phyloP scores from a whole-genome alignment of 2,797 vertebrate species.

The Rhadinocentrus ornatus region DNA sequence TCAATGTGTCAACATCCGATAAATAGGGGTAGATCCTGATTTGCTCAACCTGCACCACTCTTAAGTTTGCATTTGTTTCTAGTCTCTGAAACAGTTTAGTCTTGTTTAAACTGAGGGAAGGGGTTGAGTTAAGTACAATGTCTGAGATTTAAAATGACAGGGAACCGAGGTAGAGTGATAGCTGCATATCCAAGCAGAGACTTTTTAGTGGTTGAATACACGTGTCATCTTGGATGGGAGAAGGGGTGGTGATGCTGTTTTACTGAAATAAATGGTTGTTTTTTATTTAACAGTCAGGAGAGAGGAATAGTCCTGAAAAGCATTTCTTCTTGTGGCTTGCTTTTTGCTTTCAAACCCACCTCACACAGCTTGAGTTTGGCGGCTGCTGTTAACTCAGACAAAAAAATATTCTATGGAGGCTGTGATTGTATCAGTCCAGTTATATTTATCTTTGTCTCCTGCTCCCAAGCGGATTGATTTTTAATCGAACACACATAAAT shows the following conservation, averaged over 20 bases:
- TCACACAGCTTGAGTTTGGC: background rate
- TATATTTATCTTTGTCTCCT: background rate
- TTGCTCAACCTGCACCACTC: background rate
- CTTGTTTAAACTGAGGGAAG: slow-evolving; percentile 1
- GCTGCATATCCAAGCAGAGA: background rate
- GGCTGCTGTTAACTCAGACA: slow-evolving; percentile 30
- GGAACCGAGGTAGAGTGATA: background rate
- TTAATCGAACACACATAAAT: background rate
- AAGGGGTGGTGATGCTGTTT: background rate
- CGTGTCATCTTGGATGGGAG: slow-evolving; percentile 15
- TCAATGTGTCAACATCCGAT: background rate
- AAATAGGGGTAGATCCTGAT: background rate
- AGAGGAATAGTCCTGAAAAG: background rate
- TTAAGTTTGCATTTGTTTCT: slow-evolving; percentile 9
- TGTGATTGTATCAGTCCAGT: background rate
- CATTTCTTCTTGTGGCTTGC: background rate
- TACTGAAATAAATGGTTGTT: background rate
- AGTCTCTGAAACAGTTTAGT: background rate
- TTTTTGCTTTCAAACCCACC: slow-evolving; percentile 30
- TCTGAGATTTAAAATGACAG: background rate
- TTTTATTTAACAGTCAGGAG: background rate
- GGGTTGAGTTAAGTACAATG: background rate
- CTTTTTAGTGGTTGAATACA: background rate
- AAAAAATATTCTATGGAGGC: slow-evolving; percentile 18
- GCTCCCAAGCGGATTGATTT: background rate